Evolutionary conservation across 2,888 invertebrate genomes (phyloP).

Genomic region (Tetranychus truncatus): DNA sequence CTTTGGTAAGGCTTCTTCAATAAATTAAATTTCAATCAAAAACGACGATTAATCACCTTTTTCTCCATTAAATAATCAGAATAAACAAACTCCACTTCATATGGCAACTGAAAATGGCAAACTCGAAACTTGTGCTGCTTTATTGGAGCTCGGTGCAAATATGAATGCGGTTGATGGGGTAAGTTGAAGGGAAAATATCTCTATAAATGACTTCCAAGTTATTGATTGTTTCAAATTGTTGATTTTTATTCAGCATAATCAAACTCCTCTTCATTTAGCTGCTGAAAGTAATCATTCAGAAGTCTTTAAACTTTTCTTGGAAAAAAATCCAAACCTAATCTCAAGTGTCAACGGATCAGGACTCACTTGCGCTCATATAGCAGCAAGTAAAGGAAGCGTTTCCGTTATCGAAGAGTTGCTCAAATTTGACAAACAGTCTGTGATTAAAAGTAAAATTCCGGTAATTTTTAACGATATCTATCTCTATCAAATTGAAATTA

Average conservation of each 20-base stretch:
- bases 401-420: slow-evolving; percentile 94
- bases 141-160: slow-evolving; percentile 78
- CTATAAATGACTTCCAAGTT: background rate
- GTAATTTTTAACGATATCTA: slow-evolving; percentile 28
- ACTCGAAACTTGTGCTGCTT: slow-evolving; percentile 75
- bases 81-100: slow-evolving; percentile 91
- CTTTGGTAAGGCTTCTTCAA: slow-evolving; percentile 42
- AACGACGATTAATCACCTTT: slow-evolving; percentile 2
- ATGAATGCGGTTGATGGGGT: slow-evolving; percentile 80
- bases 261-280: slow-evolving; percentile 69
- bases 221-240: background rate
- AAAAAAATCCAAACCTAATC: slow-evolving; percentile 78
- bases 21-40: background rate
- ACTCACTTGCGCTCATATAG: slow-evolving; percentile 97
- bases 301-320: slow-evolving; percentile 82
- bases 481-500: background rate
- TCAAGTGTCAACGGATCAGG: slow-evolving; percentile 92
- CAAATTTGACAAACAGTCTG: slow-evolving; percentile 90
- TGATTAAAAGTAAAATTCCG: slow-evolving; percentile 81
- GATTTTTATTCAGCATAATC: background rate
- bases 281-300: slow-evolving; percentile 96
- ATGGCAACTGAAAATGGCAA: slow-evolving; percentile 90
- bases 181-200: background rate
- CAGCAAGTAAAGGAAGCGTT: slow-evolving; percentile 91
- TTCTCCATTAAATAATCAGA: slow-evolving; percentile 33